These are phyloP conservation scores for Morbakka virulenta DNA, from an alignment of 30 jellyfish, hydroid and myxozoan genomes.

Conservation along the genomic window DNA sequence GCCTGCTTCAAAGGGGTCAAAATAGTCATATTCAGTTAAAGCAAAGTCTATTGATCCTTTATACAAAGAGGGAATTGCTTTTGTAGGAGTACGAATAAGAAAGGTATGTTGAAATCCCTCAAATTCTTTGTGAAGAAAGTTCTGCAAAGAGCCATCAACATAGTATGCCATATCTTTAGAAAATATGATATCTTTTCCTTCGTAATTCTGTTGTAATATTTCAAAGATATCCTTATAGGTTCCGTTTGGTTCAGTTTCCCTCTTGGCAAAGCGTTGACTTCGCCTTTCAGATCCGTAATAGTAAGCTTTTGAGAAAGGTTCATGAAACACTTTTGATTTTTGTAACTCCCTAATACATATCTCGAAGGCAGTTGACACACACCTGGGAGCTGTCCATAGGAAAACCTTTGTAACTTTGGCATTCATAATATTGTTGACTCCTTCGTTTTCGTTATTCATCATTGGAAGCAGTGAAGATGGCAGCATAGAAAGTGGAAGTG, in stretches of 20 bases:
- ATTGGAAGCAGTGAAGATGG: too few species aligned
- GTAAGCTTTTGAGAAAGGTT: slow-evolving; percentile 79
- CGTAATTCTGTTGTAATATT: slow-evolving; percentile 45
- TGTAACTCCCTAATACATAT: slow-evolving; percentile 80
- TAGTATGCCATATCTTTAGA: slow-evolving; percentile 83
- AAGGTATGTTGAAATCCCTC: slow-evolving; percentile 70
- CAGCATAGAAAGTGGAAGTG: too few species aligned
- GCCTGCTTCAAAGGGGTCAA: slow-evolving; percentile 80
- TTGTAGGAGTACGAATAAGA: slow-evolving; percentile 79
- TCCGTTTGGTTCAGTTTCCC: slow-evolving; percentile 22
- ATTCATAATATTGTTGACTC: too few species aligned
- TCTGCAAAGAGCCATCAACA: slow-evolving; percentile 54
- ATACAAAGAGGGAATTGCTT: slow-evolving; percentile 73
- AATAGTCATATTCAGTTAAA: slow-evolving; percentile 83
- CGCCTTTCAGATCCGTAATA: slow-evolving; percentile 93
- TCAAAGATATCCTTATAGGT: slow-evolving; percentile 39
- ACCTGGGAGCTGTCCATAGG: slow-evolving; percentile 95
- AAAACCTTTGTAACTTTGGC: too few species aligned
- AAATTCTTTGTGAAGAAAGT: slow-evolving; percentile 44
- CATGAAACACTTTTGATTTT: slow-evolving; percentile 77
- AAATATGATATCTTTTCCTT: slow-evolving; percentile 72
- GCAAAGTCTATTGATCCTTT: slow-evolving; percentile 73
- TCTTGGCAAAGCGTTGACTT: slow-evolving; percentile 63
- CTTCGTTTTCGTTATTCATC: too few species aligned
- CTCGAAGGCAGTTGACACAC: slow-evolving; percentile 96